Evolutionary conservation across 2,797 vertebrate genomes (phyloP), one percentile per base, ranked within the genome.

Genomic region (Sebastes vulpes): DNA sequence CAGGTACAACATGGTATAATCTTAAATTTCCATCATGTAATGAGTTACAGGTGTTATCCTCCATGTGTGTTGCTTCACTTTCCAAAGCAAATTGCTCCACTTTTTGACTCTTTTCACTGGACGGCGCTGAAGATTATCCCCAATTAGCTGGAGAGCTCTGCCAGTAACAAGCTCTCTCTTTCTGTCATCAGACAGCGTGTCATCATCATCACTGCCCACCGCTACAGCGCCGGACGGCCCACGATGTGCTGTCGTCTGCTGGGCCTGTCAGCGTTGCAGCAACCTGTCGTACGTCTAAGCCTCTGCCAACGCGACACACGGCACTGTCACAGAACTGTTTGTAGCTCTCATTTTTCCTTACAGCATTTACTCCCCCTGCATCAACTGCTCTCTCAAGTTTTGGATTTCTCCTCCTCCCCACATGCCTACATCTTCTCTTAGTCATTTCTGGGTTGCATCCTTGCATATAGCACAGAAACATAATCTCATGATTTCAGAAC

Each of bases 21-120:
- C 82, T 90, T 83, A 50, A 64, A 87, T 84, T 83, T 85, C 80
- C 35, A 12, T 38, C 61, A 54, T 73, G 5, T 89, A 90, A 92
- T 88, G 67, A 77, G 75, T 91, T 64, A 65, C 89, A 90, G 81
- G 68, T 87, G 81, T 63, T 81, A 46, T 63, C 56, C 63, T 83
- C 21, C 12, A 16, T 76, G 52, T 75, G 38, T 59, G 50, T 59
- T 48, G 53, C 64, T 57, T 79, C 68, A 70, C 65, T 65, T 76
- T 64, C 9, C 46, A 67, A 69, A 80, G 77, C 70, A 82, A 79
- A 85, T 67, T 73, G 29, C 52, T 65, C 23, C 18, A 54, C 16
- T 35, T 78, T 77, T 68, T 77, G 60, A 73, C 57, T 61, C 70
- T 65, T 75, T 67, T 63, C 20, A 69, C 70, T 26, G 64, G 38